Evolutionary conservation across 2,113 vertebrate genomes (phyloP), one percentile per base, ranked within the genome.

Genomic region (Australoheros scitulus): DNA sequence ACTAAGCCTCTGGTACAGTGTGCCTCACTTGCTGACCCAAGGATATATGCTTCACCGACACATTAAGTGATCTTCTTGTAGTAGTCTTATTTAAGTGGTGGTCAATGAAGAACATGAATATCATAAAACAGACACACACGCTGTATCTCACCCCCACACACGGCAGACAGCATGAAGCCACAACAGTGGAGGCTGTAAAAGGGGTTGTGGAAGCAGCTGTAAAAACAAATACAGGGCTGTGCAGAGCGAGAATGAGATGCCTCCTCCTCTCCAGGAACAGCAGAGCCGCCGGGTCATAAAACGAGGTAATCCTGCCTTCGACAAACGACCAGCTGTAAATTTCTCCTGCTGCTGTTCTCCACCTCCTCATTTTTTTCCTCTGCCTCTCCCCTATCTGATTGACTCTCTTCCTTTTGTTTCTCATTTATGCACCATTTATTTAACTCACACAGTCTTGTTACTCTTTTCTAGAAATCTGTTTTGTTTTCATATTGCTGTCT

Each of bases 201-300:
- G 15, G 24, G 72, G 26, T 70, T 6, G 2, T 22, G 36, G 64
- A 79, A 55, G 79, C 93, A 93, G 91, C 85, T 90, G 90, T 82
- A 63, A 91, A 85, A 92, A 84, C 81, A 91, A 87, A 88, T 11
- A 61, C 72, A 2, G 29, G 38, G 9, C 43, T 24, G 20, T 41
- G 36, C 58, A 59, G 11, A 70, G 29, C 22, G 58, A 65, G 58
- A 81, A 84, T 29, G 68, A 81, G 41, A 60, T 36, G 26, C 63
- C 59, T 72, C 60, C 59, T 80, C 63, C 65, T 80, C 57, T 60
- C 22, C 4, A 72, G 77, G 63, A 79, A 61, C 36, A 60, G 74
- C 36, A 61, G 72, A 77, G 76, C 47, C 29, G 15, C 26, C 18
- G 36, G 63, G 11, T 87, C 80, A 32, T 83, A 89, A 90, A 92